Conservation (phyloP, 2,888 invertebrate genomes). For the Branchipolynoe longqiensis region DNA sequence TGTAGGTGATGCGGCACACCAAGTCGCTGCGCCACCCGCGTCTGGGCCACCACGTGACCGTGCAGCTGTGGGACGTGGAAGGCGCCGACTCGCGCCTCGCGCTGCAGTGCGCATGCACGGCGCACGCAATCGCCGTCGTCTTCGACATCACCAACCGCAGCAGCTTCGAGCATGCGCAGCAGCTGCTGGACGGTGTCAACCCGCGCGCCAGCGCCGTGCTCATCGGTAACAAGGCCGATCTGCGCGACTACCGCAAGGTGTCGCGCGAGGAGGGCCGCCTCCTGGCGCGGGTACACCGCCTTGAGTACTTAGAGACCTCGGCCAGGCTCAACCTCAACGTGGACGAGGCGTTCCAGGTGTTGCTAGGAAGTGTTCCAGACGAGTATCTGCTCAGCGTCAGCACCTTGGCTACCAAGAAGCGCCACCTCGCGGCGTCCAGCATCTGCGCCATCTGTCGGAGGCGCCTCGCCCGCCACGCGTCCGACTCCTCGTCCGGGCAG, state of each 20-base stretch:
- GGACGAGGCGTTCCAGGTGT: slow-evolving; percentile 61
- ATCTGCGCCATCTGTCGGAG: slow-evolving; percentile 31
- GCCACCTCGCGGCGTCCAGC: background rate
- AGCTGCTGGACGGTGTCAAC: slow-evolving; percentile 61
- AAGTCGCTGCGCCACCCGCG: slow-evolving; percentile 48
- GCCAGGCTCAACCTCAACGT: slow-evolving; percentile 60
- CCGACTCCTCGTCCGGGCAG: background rate
- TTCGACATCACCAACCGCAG: slow-evolving; percentile 65
- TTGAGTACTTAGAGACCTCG: slow-evolving; percentile 60
- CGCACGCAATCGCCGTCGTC: slow-evolving; percentile 64
- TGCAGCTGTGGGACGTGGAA: slow-evolving; percentile 65
- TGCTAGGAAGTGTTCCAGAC: slow-evolving; percentile 57
- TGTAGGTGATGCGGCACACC: slow-evolving; percentile 60
- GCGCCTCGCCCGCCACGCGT: background rate
- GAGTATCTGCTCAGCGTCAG: slow-evolving; percentile 57
- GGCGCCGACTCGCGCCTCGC: slow-evolving; percentile 58
- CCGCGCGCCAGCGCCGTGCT: slow-evolving; percentile 62
- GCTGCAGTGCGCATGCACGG: slow-evolving; percentile 61
- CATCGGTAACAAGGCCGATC: slow-evolving; percentile 61
- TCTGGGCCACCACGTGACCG: slow-evolving; percentile 54
- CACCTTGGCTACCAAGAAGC: slow-evolving; percentile 13
- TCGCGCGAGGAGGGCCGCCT: slow-evolving; percentile 60
- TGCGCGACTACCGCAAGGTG: slow-evolving; percentile 16
- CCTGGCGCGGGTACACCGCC: slow-evolving; percentile 62
- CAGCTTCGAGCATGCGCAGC: slow-evolving; percentile 64